Conservation (phyloP, 2,113 vertebrate species). For the Vulpes vulpes region DNA sequence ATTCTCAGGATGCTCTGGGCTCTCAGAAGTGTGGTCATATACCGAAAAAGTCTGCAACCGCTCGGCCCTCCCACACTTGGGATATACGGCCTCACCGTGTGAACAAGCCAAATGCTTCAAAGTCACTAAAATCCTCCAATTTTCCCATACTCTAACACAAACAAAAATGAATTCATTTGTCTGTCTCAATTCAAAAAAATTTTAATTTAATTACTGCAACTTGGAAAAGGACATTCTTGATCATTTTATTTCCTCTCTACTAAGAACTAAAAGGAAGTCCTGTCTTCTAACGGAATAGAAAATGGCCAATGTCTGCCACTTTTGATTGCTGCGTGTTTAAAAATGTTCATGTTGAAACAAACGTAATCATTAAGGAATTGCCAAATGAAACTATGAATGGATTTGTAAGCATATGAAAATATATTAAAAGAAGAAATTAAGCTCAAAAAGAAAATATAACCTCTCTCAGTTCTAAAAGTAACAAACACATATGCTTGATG, state of each 20-base stretch:
- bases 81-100: constrained; percentile 50
- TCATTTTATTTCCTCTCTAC: constrained; percentile 69
- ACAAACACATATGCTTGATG: background rate
- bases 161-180: constrained; percentile 71
- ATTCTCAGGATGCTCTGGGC: background rate
- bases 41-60: constrained; percentile 60
- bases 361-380: background rate
- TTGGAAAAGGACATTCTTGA: constrained; percentile 57
- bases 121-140: background rate
- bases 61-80: constrained; percentile 19
- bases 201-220: constrained; percentile 78
- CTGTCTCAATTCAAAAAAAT: constrained; percentile 70
- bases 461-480: background rate
- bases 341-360: constrained; percentile 28
- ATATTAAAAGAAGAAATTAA: constrained; percentile 16
- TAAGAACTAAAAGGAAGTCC: constrained; percentile 64
- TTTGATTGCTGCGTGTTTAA: background rate
- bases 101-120: constrained; percentile 64
- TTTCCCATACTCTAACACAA: constrained; percentile 72
- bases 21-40: constrained; percentile 26
- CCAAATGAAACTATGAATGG: background rate
- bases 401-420: constrained; percentile 2
- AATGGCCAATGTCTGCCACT: background rate
- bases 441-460: constrained; percentile 62
- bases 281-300: constrained; percentile 42